Base-by-base conservation (phyloP, 1,140 invertebrate species). In the Dysdera silvatica region DNA sequence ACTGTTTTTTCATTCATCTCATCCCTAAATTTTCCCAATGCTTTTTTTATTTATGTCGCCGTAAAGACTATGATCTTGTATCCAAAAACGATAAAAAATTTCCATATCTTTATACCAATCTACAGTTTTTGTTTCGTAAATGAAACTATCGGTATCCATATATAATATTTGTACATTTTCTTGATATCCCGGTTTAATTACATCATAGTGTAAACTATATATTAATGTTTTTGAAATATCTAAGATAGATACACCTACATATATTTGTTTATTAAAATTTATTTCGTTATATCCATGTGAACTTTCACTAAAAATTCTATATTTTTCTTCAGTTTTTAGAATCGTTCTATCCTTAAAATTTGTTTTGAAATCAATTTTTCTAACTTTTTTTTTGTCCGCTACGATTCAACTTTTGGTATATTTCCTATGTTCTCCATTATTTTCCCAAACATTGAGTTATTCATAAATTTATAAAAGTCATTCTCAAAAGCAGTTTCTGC, bases 351-450 rank as follows among this genome's bases (percentile, higher is more conserved):
- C 71, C 61, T 76, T 70, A 67, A 77, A 78, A 66, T 75, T 72
- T 8, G 73, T 70, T 74, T 72, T n/a, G 71, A 66, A 47, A 77
- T 75, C 32, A 73, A 63, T 45, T 69, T 65, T 69, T 70, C 53
- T 26, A 69, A 69, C 51, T 74, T 71, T 55, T 71, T 63, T 48
- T 24, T 45, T 70, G 70, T 73, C 37, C 26, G 54, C 33, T 69
- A 70, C 70, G 79, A 59, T 71, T 73, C 73, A 4, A 80, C 69
- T 68, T 78, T 69, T 26, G 71, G 71, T 67, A 72, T 68, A 58
- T 80, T 78, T 60, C 73, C 68, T 18, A 77, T 69, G 72, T 79
- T 79, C 70, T 80, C 77, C 70, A 79, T 79, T 3, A 74, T 76
- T 74, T 63, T 31, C 20, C 52, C 4, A 43, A 55, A 31, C 14